These are phyloP conservation scores for Engystomops pustulosus DNA, from an alignment of 2,113 vertebrate genomes.

Conservation along the genomic window DNA sequence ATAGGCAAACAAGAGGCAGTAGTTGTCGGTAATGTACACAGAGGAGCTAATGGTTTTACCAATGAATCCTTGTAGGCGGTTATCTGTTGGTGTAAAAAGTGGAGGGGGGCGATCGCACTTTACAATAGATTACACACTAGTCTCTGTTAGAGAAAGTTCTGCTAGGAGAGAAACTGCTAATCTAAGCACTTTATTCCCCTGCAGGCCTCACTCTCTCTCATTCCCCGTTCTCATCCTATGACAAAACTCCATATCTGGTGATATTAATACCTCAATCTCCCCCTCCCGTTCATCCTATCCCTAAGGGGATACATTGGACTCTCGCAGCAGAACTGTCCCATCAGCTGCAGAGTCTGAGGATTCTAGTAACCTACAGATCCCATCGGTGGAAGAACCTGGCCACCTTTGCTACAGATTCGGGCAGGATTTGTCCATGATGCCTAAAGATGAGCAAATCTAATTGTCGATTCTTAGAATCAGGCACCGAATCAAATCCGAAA, in stretches of 20 bases:
- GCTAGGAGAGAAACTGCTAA: too few species aligned
- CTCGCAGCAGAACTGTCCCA: neutral
- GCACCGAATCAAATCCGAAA: too few species aligned
- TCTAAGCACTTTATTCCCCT: too few species aligned
- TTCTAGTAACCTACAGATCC: neutral
- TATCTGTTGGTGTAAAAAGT: constrained; percentile 45
- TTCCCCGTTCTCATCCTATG: constrained; percentile 23
- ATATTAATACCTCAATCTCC: constrained; percentile 17
- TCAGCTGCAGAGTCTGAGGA: neutral
- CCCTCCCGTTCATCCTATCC: constrained; percentile 9
- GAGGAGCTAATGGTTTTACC: constrained; percentile 40
- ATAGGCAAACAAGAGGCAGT: constrained; percentile 41
- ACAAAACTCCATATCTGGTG: constrained; percentile 37
- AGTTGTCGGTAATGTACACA: constrained; percentile 34
- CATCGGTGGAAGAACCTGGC: neutral
- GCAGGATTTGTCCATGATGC: neutral
- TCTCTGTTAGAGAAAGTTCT: neutral
- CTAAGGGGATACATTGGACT: constrained; percentile 16
- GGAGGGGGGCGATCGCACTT: constrained; percentile 54
- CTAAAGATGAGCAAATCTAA: too few species aligned
- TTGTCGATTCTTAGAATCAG: too few species aligned
- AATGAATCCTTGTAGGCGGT: constrained; percentile 29
- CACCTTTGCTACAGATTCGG: neutral
- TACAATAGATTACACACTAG: constrained; percentile 42
- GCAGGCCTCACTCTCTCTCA: constrained; percentile 32